A percentile compares a stretch with the other conserved stretches of the same genome.
phyloP scores from a whole-genome alignment of 2,797 vertebrate genomes.

The Cephalopachus bancanus region DNA sequence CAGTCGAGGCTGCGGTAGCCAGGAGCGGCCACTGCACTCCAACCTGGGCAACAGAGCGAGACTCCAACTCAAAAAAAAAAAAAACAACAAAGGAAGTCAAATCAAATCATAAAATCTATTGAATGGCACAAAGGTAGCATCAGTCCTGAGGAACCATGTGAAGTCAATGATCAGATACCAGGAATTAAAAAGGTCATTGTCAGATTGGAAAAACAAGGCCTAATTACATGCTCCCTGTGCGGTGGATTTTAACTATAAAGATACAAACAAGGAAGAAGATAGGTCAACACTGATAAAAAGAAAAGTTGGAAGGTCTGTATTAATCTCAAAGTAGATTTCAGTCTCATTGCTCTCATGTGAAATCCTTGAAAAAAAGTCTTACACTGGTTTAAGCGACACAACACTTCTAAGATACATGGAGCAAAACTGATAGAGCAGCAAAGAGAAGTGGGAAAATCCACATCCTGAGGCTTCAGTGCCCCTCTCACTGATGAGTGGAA shows the following conservation, averaged over 20 bases:
- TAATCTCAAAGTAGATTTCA: conserved; percentile 25
- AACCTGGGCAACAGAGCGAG: too few relatives aligned
- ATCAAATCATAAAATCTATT: background rate
- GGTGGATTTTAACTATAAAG: background rate
- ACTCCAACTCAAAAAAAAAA: too few relatives aligned
- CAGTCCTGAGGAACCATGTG: background rate
- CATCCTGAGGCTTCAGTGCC: background rate
- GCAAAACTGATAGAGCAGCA: too few relatives aligned
- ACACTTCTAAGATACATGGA: background rate
- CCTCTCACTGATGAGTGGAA: too few relatives aligned
- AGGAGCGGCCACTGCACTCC: too few relatives aligned
- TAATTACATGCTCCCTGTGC: background rate
- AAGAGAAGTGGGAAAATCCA: background rate
- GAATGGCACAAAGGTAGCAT: background rate
- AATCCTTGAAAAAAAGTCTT: too few relatives aligned
- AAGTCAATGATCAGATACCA: background rate
- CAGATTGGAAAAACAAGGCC: background rate
- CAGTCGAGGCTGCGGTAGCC: too few relatives aligned
- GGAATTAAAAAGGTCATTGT: background rate
- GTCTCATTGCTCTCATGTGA: too few relatives aligned
- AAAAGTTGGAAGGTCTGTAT: background rate
- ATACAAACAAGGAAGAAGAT: background rate
- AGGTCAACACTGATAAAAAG: background rate
- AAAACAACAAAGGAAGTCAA: background rate
- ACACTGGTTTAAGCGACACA: too few relatives aligned